Evolutionary conservation across 2,113 vertebrate genomes (phyloP), one percentile per base, ranked within the genome.

Genomic region (Cololabis saira): DNA sequence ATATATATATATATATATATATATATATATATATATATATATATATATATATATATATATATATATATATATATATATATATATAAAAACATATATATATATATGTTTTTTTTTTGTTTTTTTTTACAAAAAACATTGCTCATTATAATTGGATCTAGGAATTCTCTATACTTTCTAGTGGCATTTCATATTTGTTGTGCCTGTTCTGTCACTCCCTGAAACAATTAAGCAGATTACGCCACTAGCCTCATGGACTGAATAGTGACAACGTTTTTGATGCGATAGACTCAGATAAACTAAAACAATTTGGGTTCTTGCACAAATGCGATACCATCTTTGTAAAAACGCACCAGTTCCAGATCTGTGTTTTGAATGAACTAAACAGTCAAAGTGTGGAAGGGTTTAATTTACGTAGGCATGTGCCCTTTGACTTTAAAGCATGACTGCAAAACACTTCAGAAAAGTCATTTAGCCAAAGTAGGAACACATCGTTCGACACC

Each of bases 401-500:
- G 33, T 48, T 48, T 57, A 51, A 63, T 54, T 45, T 61, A 61
- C 80, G 67, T 61, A 42, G 41, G 45, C 40, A 37, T 22, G 30
- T 67, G 69, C 48, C 57, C 65, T 79, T 57, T 75, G 59, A 84
- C 87, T 81, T 65, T 13, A 61, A 77, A 45, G 61, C 61, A 17
- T 27, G 33, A 51, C 61, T 14, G 4, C 30, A 76, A 74, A 90
- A 84, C 71, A 52, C 51, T 61, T 68, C 71, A 55, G 55, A 64
- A 79, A 85, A 74, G 62, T 62, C 30, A 47, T 60, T 62, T 82
- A 13, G 17, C 30, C 67, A 78, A 58, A 73, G 80, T 78, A 78
- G 66, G 80, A 85, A 85, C 55, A 63, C 61, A 43, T 89, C 88
- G 22, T 75, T 90, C 89, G 71, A 30, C 85, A 73, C 71, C 74